A percentile compares a stretch with the other conserved stretches of the same genome.
phyloP scores from a whole-genome alignment of 2,113 vertebrate species.

The Peromyscus maniculatus region DNA sequence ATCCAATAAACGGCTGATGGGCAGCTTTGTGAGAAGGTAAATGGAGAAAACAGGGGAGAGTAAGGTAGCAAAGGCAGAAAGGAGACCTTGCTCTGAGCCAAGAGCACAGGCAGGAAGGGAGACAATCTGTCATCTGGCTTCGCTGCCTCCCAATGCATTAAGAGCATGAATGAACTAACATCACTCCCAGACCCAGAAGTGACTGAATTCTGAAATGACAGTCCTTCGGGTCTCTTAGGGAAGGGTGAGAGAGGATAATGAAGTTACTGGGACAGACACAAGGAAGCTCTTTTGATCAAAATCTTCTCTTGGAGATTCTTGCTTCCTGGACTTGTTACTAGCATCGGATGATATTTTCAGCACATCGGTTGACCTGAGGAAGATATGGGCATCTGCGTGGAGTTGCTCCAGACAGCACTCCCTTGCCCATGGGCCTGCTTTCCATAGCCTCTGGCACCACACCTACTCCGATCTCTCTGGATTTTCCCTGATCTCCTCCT shows the following conservation, averaged over 20 bases:
- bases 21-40: not conserved
- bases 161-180: not conserved
- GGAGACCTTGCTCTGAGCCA: not conserved
- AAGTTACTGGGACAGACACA: conserved; percentile 31
- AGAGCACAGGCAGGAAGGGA: not conserved
- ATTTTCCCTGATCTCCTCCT: conserved; percentile 3
- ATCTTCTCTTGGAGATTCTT: conserved; percentile 29
- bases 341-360: not conserved
- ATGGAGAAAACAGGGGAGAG: not conserved
- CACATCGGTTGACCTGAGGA: not conserved
- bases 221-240: not conserved
- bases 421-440: not conserved
- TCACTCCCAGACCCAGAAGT: not conserved
- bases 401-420: not conserved
- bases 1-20: not conserved
- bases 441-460: not conserved
- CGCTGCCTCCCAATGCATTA: not conserved
- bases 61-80: conserved; percentile 3
- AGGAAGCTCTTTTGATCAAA: not conserved
- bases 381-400: too few species aligned
- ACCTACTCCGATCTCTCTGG: not conserved
- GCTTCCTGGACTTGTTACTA: conserved; percentile 9
- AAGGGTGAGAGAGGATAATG: not conserved
- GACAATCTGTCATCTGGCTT: not conserved
- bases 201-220: conserved; percentile 58